These are phyloP conservation scores for Trichopria drosophilae DNA, from an alignment of 2,888 invertebrate genomes.

Conservation along the genomic window DNA sequence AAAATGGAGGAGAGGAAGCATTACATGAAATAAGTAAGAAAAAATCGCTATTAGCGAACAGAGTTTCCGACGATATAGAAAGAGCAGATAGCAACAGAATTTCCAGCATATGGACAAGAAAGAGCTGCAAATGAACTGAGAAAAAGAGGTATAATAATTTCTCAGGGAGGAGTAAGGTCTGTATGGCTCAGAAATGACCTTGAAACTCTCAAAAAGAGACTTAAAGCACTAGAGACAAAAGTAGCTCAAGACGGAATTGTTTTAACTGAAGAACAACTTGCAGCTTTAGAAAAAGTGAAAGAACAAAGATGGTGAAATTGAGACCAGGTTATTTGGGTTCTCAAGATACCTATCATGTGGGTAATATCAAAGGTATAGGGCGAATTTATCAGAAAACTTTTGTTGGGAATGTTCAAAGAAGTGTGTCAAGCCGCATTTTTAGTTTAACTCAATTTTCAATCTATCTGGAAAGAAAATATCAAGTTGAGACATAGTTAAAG, in stretches of 20 bases:
- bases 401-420: slow-evolving; percentile 27
- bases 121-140: not conserved
- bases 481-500: slow-evolving; percentile 26
- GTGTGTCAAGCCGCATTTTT: slow-evolving; percentile 33
- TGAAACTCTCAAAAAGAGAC: slow-evolving; percentile 7
- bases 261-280: slow-evolving; percentile 2
- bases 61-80: slow-evolving; percentile 5
- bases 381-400: too few species aligned
- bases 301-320: slow-evolving; percentile 4
- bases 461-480: slow-evolving; percentile 28
- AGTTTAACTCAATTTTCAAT: slow-evolving; percentile 33
- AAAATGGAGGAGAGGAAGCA: slow-evolving; percentile 2
- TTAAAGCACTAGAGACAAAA: slow-evolving; percentile 6
- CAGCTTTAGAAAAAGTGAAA: slow-evolving; percentile 7
- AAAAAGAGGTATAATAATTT: slow-evolving; percentile 2
- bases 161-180: slow-evolving; percentile 2
- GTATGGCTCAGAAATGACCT: slow-evolving; percentile 5
- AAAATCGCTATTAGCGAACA: slow-evolving; percentile 5
- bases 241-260: slow-evolving; percentile 3
- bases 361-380: too few species aligned
- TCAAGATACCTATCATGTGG: slow-evolving; percentile 6
- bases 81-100: slow-evolving; percentile 3
- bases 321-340: slow-evolving; percentile 5
- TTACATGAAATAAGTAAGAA: too few species aligned
- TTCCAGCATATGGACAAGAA: not conserved